Base-by-base conservation (phyloP, 2,888 invertebrate genomes). In the Andrena hattorfiana region DNA sequence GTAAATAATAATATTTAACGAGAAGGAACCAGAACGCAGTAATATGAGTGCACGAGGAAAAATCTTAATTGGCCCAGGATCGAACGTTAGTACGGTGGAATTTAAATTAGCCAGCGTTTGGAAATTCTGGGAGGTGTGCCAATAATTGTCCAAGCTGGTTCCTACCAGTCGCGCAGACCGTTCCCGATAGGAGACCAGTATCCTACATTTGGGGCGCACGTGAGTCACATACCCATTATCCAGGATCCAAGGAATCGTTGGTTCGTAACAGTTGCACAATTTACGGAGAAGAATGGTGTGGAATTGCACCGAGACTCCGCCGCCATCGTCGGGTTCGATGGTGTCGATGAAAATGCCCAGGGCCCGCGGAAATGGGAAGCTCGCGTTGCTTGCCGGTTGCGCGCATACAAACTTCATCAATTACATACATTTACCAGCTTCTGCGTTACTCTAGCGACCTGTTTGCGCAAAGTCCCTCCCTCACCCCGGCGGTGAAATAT, bases 121-220 rank as follows among this genome's bases (percentile, higher is more conserved):
- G 60, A 63, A 56, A 81, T 81, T 81, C 56, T 30, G 49, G 49
- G 42, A 74, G 67, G 32, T 72, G 75, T 54, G 82, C 70, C 86
- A 83, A 87, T 87, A 83, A 86, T 87, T 82, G 83, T 80, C 60
- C 81, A 64, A 63, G 71, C 67, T 67, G 59, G 60, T 82, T 64
- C 54, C 42, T 74, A 60, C 62, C 60, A 48, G 66, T 63, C 48
- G 74, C 63, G 30, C 26, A 56, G 20, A 76, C 66, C 59, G 79
- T 62, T 74, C 72, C 56, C 79, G 79, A 85, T 79, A 73, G 77
- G 51, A 66, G 70, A 60, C 62, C 69, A 20, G 84, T 85, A 88
- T 85, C 85, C 86, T 77, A 68, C 83, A 86, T 89, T 83, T 78
- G 82, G 81, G 48, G 74, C 71, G 77, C 79, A 86, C 89, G 89